Percentiles rank a stretch among this genome's conserved stretches.
These are phyloP conservation scores for Sycophila texana DNA, from an alignment of 2,888 invertebrate species.

Conservation along the genomic window DNA sequence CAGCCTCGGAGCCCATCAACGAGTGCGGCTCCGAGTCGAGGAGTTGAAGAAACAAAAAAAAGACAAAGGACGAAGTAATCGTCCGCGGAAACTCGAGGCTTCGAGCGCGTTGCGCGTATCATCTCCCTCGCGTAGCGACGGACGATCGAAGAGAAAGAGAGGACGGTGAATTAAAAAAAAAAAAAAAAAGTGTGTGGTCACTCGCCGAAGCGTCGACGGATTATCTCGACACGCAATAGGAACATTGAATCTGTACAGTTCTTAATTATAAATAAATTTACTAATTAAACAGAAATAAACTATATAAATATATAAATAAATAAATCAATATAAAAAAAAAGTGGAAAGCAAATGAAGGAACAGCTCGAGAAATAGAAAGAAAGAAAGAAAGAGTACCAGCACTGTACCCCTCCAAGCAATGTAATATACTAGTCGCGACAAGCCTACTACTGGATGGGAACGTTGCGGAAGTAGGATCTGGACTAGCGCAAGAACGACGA, in stretches of 20 bases:
- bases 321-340: constrained; percentile 62
- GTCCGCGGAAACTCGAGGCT: constrained; percentile 26
- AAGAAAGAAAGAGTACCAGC: constrained; percentile 36
- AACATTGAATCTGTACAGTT: constrained; percentile 76
- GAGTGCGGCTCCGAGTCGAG: constrained; percentile 22
- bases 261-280: constrained; percentile 75
- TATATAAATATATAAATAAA: constrained; percentile 66
- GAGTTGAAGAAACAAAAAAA: constrained; percentile 14
- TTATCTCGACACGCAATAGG: constrained; percentile 72
- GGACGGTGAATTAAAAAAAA: neutral
- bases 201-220: constrained; percentile 66
- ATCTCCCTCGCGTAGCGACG: constrained; percentile 38
- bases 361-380: neutral
- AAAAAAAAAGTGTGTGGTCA: constrained; percentile 35
- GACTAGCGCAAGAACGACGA: constrained; percentile 12
- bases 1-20: constrained; percentile 28
- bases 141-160: constrained; percentile 13
- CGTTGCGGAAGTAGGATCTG: constrained; percentile 49
- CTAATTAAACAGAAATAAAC: constrained; percentile 70
- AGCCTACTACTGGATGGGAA: neutral
- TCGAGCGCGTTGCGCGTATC: constrained; percentile 39
- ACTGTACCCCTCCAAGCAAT: constrained; percentile 56
- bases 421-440: constrained; percentile 56
- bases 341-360: neutral
- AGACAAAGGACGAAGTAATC: neutral